phyloP scores from a whole-genome alignment of 2,113 vertebrate species.

The Daboia siamensis region DNA sequence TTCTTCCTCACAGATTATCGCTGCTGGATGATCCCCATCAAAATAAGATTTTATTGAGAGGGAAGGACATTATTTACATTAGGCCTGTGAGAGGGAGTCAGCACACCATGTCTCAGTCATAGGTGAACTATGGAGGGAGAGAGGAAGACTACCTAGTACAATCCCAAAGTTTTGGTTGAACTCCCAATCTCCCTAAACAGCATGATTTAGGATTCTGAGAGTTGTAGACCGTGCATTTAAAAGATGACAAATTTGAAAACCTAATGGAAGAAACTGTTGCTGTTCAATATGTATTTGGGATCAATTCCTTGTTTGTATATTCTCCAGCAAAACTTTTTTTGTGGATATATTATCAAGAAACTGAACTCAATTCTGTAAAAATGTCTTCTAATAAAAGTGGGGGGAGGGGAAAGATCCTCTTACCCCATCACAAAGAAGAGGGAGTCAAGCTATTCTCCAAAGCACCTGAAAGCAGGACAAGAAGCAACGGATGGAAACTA shows the following conservation, averaged over 20 bases:
- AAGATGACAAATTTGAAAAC: background rate
- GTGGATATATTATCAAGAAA: too few species aligned
- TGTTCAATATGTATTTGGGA: background rate
- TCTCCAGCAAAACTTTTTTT: too few species aligned
- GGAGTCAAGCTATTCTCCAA: too few species aligned
- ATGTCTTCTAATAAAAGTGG: background rate
- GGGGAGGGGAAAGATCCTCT: background rate
- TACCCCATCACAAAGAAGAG: background rate
- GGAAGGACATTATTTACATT: background rate
- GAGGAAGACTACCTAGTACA: background rate
- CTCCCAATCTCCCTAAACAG: background rate
- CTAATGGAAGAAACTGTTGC: too few species aligned
- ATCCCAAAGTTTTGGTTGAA: background rate
- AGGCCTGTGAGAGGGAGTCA: background rate
- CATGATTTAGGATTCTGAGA: background rate
- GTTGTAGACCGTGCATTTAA: background rate
- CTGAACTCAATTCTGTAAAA: background rate
- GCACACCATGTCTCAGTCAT: background rate
- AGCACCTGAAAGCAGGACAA: too few species aligned
- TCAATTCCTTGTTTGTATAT: too few species aligned
- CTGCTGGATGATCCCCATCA: background rate
- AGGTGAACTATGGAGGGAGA: background rate
- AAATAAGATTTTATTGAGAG: background rate
- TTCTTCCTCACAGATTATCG: background rate
- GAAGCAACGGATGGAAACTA: too few species aligned